Base-by-base conservation (phyloP, 2,113 vertebrate species). In the Vulpes ferrilata region DNA sequence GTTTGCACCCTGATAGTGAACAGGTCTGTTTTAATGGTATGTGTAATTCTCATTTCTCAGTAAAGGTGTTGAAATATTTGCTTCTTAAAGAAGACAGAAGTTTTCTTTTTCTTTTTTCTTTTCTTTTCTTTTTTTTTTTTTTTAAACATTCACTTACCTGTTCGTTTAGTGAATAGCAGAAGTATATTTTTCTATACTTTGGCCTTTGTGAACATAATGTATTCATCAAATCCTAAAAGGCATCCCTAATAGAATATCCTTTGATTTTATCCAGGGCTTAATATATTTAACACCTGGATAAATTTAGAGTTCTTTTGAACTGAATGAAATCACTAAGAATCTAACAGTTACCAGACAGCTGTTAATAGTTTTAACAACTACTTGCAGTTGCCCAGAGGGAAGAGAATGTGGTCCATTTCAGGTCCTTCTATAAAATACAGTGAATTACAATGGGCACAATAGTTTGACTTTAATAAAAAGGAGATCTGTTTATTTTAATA, bases 241-340 rank as follows among this genome's bases (percentile, higher is more conserved):
- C 23, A 79, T 90, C 32, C 19, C 78, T 87, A 57, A n/a, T 51
- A 64, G 60, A 85, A 65, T 84, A 74, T 71, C 53, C 76, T 97
- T 96, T 96, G 88, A 85, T 95, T 96, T 97, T 95, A 88, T n/a
- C 53, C 55, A 95, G 65, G 48, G 85, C 60, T 92, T 96, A 60
- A 89, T 85, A 90, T 62, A 93, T 91, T 95, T 93, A 83, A 93
- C 87, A 90, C 95, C 96, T 97, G 95, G 76, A 57, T 64, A 95
- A 95, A 90, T 96, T 94, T 69, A 96, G 90, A 79, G 38, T 65
- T 88, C 97, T 96, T 96, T 97, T 97, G 92, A 97, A 97, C 92
- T 90, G 92, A 96, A 78, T 93, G 88, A 96, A 97, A 93, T 96
- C 87, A 83, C 82, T 16, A 17, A 67, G 76, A 90, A 83, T 94